A percentile compares a stretch with the other conserved stretches of the same genome.
phyloP scores from a whole-genome alignment of 2,113 vertebrate genomes.

The Meleagris gallopavo region DNA sequence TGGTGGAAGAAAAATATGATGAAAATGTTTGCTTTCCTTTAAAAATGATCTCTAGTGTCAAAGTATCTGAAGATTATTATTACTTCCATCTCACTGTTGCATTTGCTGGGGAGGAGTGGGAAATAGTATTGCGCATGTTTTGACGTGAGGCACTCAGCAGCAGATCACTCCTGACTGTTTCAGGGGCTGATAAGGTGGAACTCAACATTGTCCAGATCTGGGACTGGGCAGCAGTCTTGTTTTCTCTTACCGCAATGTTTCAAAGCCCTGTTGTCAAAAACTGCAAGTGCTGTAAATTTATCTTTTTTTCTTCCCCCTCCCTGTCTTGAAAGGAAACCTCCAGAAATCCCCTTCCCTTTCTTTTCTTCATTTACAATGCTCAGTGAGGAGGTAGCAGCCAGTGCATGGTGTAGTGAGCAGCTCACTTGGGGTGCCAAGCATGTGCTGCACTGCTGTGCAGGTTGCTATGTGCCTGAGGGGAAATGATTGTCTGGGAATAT shows the following conservation, averaged over 20 bases:
- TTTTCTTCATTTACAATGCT: neutral
- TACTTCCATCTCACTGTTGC: neutral
- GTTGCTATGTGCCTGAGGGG: neutral
- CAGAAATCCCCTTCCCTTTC: neutral
- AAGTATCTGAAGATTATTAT: neutral
- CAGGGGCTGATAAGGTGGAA: slow-evolving; percentile 42
- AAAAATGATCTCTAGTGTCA: neutral
- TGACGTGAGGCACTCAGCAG: neutral
- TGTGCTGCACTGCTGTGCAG: accelerated
- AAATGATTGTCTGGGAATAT: neutral
- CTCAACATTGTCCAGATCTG: slow-evolving; percentile 45
- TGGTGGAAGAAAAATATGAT: neutral
- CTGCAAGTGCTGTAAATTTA: neutral
- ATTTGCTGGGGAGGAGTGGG: neutral
- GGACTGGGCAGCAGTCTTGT: neutral
- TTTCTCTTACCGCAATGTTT: slow-evolving; percentile 7
- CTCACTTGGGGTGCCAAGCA: neutral
- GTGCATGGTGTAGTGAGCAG: accelerated
- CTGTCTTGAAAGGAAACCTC: neutral
- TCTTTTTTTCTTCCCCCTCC: neutral
- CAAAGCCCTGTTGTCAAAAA: neutral
- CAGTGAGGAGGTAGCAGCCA: neutral
- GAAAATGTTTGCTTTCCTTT: neutral
- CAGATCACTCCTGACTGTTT: slow-evolving; percentile 8
- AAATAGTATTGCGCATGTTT: neutral